A percentile compares a stretch with the other conserved stretches of the same genome.
These are phyloP conservation scores for Netelia inedita DNA, from an alignment of 2,888 invertebrate species.

Conservation along the genomic window DNA sequence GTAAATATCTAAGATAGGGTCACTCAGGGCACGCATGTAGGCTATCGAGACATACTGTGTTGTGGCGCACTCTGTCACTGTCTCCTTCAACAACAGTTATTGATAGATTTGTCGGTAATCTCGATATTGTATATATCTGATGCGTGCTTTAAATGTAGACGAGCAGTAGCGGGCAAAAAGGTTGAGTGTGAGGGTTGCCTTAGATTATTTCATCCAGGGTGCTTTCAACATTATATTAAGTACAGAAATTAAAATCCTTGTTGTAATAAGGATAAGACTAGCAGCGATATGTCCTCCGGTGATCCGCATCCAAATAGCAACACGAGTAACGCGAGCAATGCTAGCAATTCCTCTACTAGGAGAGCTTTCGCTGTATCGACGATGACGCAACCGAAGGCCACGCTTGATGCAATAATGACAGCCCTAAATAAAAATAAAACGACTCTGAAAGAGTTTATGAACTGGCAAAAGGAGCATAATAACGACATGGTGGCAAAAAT, in stretches of 20 bases:
- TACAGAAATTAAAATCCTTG: not conserved
- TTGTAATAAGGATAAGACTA: not conserved
- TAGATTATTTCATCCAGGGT: not conserved
- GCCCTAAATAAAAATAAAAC: not conserved
- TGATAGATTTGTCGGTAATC: too few relatives aligned
- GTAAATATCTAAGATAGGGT: too few relatives aligned
- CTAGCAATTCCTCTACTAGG: not conserved
- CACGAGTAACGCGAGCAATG: not conserved
- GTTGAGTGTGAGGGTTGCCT: not conserved
- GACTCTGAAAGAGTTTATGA: not conserved
- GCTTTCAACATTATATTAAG: not conserved
- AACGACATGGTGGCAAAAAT: not conserved
- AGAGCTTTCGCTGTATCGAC: not conserved
- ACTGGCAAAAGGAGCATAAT: not conserved
- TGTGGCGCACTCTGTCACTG: too few relatives aligned
- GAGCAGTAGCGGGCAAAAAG: not conserved
- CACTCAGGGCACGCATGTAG: too few relatives aligned
- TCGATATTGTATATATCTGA: not conserved
- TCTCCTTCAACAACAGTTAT: too few relatives aligned
- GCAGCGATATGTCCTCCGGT: not conserved
- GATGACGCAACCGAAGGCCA: not conserved
- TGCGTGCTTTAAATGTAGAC: conserved; percentile 8
- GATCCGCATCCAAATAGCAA: not conserved
- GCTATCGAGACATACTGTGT: too few relatives aligned
- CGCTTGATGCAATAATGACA: not conserved